Base-by-base conservation (phyloP, 2,888 invertebrate genomes). In the Andricus quercusramuli region DNA sequence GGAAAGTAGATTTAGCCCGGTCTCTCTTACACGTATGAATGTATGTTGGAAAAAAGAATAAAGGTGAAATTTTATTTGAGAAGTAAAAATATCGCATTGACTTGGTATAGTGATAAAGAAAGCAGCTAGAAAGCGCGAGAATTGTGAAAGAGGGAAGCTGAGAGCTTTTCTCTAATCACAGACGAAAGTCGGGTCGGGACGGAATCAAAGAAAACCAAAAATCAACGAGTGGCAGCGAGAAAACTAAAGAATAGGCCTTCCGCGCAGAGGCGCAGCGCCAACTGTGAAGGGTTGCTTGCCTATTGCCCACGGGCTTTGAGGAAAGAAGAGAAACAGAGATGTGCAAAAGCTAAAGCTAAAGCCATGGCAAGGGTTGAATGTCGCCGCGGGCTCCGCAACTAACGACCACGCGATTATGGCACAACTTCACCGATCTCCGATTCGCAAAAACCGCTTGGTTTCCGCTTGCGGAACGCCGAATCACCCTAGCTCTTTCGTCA, bases 321-420 rank as follows among this genome's bases (percentile, higher is more conserved):
- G 70, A 70, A 70, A 70, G 51, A 70, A 70, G 70, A 51, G 70
- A 70, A 70, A 70, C 70, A 51, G 70, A 70, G 70, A 47, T 47
- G 11, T 37, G 37, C 37, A 9, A 29, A 47, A 68, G 85, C 78
- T 83, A 70, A 70, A 70, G 51, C 70, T 70, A 70, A 70, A 70
- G 51, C 51, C 70, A 83, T 82, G 84, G 86, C 86, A 88, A 90
- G 90, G 90, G 88, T 88, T 90, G 89, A 89, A 88, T 86, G 86
- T 85, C 83, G 89, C 89, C 88, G 86, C 88, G 81, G 89, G 88
- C 86, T 82, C 80, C 84, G 88, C 83, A 79, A 85, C 89, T 89
- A 89, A 89, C 89, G 87, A 88, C 88, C 89, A 87, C 86, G 85
- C 86, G 88, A 89, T 88, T 89, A 88, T 86, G 85, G 79, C 81